A percentile compares a stretch with the other conserved stretches of the same genome.
Evolutionary conservation across 2,797 vertebrate genomes (phyloP).

Genomic region (Anguilla obscura): DNA sequence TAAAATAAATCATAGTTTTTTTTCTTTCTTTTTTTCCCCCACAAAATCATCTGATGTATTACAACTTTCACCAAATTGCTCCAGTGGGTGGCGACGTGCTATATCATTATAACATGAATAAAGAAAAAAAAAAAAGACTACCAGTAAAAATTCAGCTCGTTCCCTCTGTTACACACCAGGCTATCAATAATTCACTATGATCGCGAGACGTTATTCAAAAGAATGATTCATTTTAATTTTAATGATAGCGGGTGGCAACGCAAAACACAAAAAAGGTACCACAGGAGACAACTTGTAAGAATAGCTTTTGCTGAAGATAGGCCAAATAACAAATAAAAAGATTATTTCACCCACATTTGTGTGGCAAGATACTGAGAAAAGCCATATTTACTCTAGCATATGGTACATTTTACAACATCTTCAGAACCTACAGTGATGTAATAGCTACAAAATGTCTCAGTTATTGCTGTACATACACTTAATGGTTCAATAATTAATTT

Average conservation of each 20-base stretch:
- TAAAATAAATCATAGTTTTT: not conserved
- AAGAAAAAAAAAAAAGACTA: conserved; percentile 53
- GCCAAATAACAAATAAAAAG: conserved; percentile 36
- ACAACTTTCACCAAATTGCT: conserved; percentile 53
- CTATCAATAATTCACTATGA: conserved; percentile 82
- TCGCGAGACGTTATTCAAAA: conserved; percentile 78
- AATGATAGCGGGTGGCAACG: conserved; percentile 68
- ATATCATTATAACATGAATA: conserved; percentile 47
- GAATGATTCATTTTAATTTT: conserved; percentile 82
- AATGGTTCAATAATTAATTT: not conserved
- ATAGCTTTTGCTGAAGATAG: conserved; percentile 50
- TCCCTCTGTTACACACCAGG: conserved; percentile 68
- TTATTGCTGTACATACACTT: not conserved
- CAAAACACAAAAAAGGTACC: conserved; percentile 66
- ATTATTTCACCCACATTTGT: conserved; percentile 32
- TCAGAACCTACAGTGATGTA: not conserved
- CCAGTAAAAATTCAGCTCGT: conserved; percentile 59
- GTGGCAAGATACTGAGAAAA: not conserved
- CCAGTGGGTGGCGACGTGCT: conserved; percentile 56
- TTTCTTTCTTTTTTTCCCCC: not conserved
- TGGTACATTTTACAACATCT: not conserved
- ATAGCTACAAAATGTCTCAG: not conserved
- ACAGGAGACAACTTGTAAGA: conserved; percentile 65
- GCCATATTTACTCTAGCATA: not conserved
- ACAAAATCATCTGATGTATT: conserved; percentile 45